These are phyloP conservation scores for Schizaphis graminum DNA, from an alignment of 2,888 invertebrate genomes.

Conservation along the genomic window DNA sequence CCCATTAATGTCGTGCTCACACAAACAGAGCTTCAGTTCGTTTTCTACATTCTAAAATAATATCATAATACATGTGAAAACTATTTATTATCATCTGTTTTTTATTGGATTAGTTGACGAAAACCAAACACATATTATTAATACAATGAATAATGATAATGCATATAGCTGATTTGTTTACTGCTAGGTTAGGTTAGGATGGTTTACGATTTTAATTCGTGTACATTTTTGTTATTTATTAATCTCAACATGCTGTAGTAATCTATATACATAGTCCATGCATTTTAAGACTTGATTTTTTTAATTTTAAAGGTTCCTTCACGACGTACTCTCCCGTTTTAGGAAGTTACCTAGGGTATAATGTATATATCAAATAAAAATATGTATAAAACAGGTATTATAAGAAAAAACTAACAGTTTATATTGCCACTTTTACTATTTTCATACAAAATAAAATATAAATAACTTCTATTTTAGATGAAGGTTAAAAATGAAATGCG, in stretches of 20 bases:
- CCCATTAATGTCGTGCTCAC: background rate
- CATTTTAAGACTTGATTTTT: background rate
- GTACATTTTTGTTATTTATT: background rate
- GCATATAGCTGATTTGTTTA: background rate
- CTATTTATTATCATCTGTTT: slow-evolving; percentile 34
- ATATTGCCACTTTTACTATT: background rate
- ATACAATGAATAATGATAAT: background rate
- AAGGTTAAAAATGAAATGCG: background rate
- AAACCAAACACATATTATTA: background rate
- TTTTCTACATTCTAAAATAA: background rate
- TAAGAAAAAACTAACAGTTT: background rate
- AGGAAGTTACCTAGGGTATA: background rate
- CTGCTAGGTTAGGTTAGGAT: background rate
- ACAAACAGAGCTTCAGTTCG: background rate
- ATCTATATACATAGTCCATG: background rate
- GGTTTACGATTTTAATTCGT: background rate
- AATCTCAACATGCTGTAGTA: background rate
- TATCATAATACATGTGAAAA: background rate
- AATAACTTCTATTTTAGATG: background rate
- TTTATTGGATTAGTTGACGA: slow-evolving; percentile 24
- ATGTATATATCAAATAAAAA: background rate
- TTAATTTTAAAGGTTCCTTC: background rate
- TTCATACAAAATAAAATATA: background rate
- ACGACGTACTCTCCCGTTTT: background rate
- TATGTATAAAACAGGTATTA: background rate